These are phyloP conservation scores for Zhengitettix transpicula DNA, from an alignment of 2,888 invertebrate genomes.

Conservation along the genomic window DNA sequence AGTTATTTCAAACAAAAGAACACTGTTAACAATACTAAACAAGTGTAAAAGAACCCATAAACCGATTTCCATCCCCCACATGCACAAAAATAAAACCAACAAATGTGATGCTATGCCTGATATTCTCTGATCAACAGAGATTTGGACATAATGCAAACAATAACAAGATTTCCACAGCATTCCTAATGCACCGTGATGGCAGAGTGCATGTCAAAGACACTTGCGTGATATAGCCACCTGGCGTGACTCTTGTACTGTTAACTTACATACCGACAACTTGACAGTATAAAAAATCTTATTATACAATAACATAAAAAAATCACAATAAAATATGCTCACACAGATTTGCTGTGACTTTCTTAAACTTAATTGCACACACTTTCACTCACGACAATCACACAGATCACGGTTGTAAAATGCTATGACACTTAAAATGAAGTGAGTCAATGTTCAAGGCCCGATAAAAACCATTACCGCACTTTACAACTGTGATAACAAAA, in stretches of 20 bases:
- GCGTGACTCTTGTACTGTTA: conserved; percentile 3
- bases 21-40: conserved; percentile 6
- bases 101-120: conserved; percentile 1
- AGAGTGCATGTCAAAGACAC: conserved; percentile 2
- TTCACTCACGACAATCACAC: neutral
- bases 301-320: conserved; percentile 6
- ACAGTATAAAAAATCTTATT: conserved; percentile 8
- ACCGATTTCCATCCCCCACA: conserved; percentile 13
- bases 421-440: neutral
- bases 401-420: neutral
- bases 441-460: neutral
- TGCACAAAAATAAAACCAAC: conserved; percentile 8
- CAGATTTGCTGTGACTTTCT: too few species aligned
- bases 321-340: neutral
- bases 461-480: neutral
- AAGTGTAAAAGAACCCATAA: conserved; percentile 12
- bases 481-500: conserved; percentile 10
- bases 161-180: conserved; percentile 1
- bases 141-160: conserved; percentile 4
- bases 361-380: too few species aligned
- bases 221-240: conserved; percentile 2
- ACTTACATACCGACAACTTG: conserved; percentile 4
- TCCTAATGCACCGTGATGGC: neutral
- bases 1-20: conserved; percentile 9
- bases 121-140: conserved; percentile 10